Evolutionary conservation across 2,888 invertebrate genomes (phyloP), one percentile per base, ranked within the genome.

Genomic region (Arge pagana): DNA sequence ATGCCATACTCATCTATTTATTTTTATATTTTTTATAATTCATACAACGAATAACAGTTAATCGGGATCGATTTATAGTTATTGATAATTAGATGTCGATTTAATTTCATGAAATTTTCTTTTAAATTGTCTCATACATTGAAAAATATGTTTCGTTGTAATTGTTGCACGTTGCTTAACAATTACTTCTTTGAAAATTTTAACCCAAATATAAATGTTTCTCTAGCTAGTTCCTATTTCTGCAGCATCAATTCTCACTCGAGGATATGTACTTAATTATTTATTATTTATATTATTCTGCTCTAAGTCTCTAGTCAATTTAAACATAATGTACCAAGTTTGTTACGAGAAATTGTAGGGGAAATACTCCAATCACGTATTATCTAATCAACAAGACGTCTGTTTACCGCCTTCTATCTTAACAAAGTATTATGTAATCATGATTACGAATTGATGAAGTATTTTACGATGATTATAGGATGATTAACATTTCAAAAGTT

Each of bases 191-290:
- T 19, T 39, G 39, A 7, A n/a, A 39, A 10, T 39, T n/a, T 39
- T 18, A n/a, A n/a, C n/a, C n/a, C n/a, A 21, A 13, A n/a, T 4
- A 33, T 1, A 33, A 41, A 55, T 55, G 48, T 37, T 52, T 52
- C 30, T 41, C 36, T 49, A 18, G 36, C 50, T 51, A 37, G 58
- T 64, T 65, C 60, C 62, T 64, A 60, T 51, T 54, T 56, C 50
- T 48, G 35, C 37, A 55, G 55, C 40, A 42, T 50, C 42, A 31
- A 49, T 41, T 30, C 53, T 26, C 39, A 51, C 40, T 45, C 53
- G 39, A 36, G 45, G 24, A 19, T 52, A 39, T 54, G 19, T 26
- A 28, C 30, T 21, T 36, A 39, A 39, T 43, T 30, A 16, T 42
- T 26, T 45, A 45, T 50, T 35, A 50, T 30, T 24, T 31, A 36